These are phyloP conservation scores for Chymomyza caudatula DNA, from an alignment of 2,888 invertebrate genomes.

Conservation along the genomic window DNA sequence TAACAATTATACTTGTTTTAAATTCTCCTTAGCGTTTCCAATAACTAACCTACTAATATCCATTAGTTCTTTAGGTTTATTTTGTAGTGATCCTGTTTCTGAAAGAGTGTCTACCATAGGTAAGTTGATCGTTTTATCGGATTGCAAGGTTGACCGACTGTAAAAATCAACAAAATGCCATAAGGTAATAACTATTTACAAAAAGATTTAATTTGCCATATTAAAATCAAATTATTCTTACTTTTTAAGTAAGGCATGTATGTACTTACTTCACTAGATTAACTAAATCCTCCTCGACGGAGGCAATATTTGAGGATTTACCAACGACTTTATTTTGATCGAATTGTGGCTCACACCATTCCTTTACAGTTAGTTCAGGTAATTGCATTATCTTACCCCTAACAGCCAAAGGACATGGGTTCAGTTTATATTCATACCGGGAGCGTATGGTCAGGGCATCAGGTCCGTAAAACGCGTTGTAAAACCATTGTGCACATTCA, in stretches of 20 bases:
- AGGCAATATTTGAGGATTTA: not conserved
- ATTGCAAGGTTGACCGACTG: not conserved
- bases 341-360: not conserved
- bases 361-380: not conserved
- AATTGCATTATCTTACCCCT: constrained; percentile 25
- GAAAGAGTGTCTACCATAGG: not conserved
- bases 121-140: not conserved
- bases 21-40: not conserved
- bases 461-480: constrained; percentile 32
- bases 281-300: not conserved
- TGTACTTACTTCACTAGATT: no score
- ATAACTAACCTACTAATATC: not conserved
- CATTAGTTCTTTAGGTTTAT: not conserved
- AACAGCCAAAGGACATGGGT: constrained; percentile 20
- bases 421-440: constrained; percentile 28
- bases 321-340: not conserved
- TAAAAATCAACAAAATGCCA: not conserved
- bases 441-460: constrained; percentile 24
- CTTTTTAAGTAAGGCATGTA: no score
- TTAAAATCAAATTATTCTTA: no score
- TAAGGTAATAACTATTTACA: no score
- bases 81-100: not conserved
- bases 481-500: constrained; percentile 51
- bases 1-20: not conserved
- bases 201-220: no score